These are phyloP conservation scores for Leucophora obtusa DNA, from an alignment of 2,888 invertebrate species.

Conservation along the genomic window DNA sequence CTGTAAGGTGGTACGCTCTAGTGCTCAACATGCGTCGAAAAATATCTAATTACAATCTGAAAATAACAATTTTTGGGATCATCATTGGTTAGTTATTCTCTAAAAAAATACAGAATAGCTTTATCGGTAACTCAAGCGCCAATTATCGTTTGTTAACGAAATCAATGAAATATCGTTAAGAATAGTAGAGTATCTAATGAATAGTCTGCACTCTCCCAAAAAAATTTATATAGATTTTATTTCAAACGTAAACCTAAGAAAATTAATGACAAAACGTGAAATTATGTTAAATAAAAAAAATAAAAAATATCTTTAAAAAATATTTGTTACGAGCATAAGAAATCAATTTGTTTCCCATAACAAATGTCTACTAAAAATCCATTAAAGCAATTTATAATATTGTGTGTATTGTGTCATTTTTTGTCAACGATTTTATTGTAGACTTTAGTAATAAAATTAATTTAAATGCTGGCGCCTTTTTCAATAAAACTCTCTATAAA, in stretches of 20 bases:
- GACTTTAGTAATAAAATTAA: constrained; percentile 22
- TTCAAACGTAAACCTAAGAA: constrained; percentile 1
- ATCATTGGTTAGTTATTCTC: too few relatives aligned
- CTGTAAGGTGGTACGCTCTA: too few relatives aligned
- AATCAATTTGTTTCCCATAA: constrained; percentile 33
- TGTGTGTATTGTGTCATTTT: not conserved
- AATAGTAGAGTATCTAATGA: too few relatives aligned
- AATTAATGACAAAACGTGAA: not conserved
- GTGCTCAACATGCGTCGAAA: too few relatives aligned
- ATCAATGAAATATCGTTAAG: too few relatives aligned
- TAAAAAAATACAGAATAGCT: too few relatives aligned
- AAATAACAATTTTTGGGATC: too few relatives aligned
- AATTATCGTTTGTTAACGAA: too few relatives aligned
- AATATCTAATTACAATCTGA: too few relatives aligned
- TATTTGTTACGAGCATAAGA: constrained; percentile 10
- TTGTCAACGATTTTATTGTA: constrained; percentile 18
- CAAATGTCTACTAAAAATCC: constrained; percentile 1
- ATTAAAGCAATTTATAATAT: constrained; percentile 15
- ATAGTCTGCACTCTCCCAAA: too few relatives aligned
- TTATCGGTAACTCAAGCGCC: too few relatives aligned
- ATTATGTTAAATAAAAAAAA: not conserved
- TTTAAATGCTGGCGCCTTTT: constrained; percentile 36
- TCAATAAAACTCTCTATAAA: constrained; percentile 1
- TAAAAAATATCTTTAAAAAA: not conserved
- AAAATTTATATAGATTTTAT: not conserved